Evolutionary conservation across 2,113 vertebrate species (phyloP).

Genomic region (Myrmecobius fasciatus): DNA sequence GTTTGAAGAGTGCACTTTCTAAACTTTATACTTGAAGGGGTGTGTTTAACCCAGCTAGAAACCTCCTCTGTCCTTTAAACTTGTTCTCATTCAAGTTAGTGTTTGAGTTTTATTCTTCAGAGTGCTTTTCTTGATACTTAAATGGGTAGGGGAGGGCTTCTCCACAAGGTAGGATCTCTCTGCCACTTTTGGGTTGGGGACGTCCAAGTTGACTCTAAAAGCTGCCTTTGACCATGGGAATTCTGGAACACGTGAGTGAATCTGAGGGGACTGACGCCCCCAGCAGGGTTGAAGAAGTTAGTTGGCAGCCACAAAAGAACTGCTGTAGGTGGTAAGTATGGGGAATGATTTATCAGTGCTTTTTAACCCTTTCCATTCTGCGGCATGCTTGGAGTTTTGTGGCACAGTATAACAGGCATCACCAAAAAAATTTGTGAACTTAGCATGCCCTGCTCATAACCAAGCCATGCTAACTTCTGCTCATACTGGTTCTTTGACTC

Average conservation of each 20-base stretch:
- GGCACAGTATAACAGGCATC: conserved; percentile 20
- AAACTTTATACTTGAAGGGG: conserved; percentile 22
- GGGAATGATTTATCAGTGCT: conserved; percentile 17
- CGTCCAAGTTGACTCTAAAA: not conserved
- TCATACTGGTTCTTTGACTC: conserved; percentile 3
- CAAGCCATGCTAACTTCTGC: conserved; percentile 11
- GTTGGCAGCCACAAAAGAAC: conserved; percentile 41
- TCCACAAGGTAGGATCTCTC: not conserved
- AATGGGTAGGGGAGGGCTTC: not conserved
- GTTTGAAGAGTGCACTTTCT: conserved; percentile 13
- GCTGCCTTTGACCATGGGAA: not conserved
- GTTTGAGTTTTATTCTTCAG: conserved; percentile 23
- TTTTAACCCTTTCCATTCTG: conserved; percentile 11
- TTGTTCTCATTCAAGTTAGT: conserved; percentile 10
- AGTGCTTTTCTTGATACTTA: conserved; percentile 11
- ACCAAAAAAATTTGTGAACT: not conserved
- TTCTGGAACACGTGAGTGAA: not conserved
- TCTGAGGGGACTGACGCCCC: not conserved
- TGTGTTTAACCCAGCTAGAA: not conserved
- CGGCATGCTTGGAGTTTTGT: not conserved
- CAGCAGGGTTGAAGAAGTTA: conserved; percentile 1
- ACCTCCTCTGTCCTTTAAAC: conserved; percentile 17
- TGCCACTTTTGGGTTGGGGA: not conserved
- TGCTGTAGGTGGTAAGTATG: conserved; percentile 10
- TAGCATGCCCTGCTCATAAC: not conserved